Evolutionary conservation across 2,888 invertebrate genomes (phyloP), one percentile per base, ranked within the genome.

Genomic region (Anodontia alba): DNA sequence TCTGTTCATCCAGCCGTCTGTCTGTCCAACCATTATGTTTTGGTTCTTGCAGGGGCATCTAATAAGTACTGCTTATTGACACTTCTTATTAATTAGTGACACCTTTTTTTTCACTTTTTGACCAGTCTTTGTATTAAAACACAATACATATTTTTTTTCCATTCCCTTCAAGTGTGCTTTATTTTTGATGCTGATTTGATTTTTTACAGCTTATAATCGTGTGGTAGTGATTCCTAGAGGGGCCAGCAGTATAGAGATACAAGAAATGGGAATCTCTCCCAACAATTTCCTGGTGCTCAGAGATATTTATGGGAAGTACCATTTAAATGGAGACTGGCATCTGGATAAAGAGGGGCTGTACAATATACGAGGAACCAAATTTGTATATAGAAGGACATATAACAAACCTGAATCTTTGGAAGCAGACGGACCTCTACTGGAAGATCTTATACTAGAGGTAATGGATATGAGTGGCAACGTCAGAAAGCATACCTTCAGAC

Each of bases 241-340:
- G 20, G 98, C 99, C n/a, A 98, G 98, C 0, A 97, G 97, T 92
- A 97, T 99, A 88, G 94, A 95, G 23, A 96, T 99, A 76, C 95
- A 96, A 88, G 99, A 99, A 95, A 94, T 96, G 1, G 95, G 95
- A 57, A 96, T 97, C 0, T 98, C 98, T 0, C 97, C 97, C 93
- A 99, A 97, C 93, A 99, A 99, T 95, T 99, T 98, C 95, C 95
- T 98, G 88, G 99, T 98, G 7, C 96, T 99, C 70, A 96, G 98
- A 86, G 98, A 98, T 94, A 95, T 96, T 76, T 96, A 96, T 68
- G 97, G 97, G 3, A 96, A 97, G 89, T 99, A 97, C 94, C 98
- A 98, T 93, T 95, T 99, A 73, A 99, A 99, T 94, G 99, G 99
- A 0, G 97, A 98, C 94, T 98, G 98, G 97, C 96, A 97, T 92